Base-by-base conservation (phyloP, 2,888 invertebrate species). In the Ypsolopha scabrella region DNA sequence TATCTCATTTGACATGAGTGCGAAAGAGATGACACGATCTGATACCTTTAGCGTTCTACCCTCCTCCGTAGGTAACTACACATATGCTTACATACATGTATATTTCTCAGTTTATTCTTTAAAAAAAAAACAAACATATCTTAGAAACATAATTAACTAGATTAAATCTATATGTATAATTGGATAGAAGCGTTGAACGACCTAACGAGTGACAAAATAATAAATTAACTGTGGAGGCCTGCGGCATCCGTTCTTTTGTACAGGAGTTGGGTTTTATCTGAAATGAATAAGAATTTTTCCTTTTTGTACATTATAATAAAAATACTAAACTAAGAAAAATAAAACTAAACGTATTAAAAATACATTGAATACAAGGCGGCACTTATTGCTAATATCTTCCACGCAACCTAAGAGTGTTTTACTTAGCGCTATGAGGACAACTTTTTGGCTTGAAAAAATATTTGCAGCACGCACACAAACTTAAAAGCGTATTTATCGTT, bases 131-230 rank as follows among this genome's bases (percentile, higher is more conserved):
- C n/a, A n/a, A 73, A 75, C 54, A 72, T 73, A 70, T 38, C 70
- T 75, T 72, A 74, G 75, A 75, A 73, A 70, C 64, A 75, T 61
- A 45, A 39, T 64, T 55, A 60, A 60, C 66, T 75, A 72, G 52
- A 52, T 70, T 75, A 74, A 70, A 59, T 72, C 76, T 80, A 76
- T 80, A 77, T 81, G 72, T 77, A 75, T 76, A 77, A 68, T 71
- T 69, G 70, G 74, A 75, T 78, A 80, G 68, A 77, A 79, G 80
- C 70, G 65, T 75, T 74, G 76, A 72, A 74, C 70, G 73, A 72
- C 73, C 75, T 80, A 80, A 81, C 79, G 67, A 78, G 78, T 79
- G 80, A 77, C 38, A 72, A 73, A 73, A 70, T 76, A 79, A 83
- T 82, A 83, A 85, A 82, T 80, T 78, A 75, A 68, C 73, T 71